Conservation (phyloP, 2,797 vertebrate genomes). For the Sebastes taczanowskii region DNA sequence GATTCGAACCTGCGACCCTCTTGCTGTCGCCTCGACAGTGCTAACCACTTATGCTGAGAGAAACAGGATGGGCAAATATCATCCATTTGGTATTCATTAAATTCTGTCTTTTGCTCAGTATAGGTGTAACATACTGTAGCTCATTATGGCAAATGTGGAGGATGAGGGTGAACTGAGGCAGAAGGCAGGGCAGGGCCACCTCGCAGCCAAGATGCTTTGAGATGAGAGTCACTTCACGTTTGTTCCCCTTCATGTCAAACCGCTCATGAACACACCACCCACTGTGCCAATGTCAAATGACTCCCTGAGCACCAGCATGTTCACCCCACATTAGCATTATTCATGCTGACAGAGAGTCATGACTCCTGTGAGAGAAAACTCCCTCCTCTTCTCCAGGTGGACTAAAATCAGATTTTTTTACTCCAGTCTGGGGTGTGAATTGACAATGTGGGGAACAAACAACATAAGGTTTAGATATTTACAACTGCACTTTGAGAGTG, state of each 20-base stretch:
- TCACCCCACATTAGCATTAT: conserved; percentile 47
- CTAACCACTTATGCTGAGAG: no score
- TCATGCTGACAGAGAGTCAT: conserved; percentile 50
- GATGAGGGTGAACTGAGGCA: background rate
- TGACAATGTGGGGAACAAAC: background rate
- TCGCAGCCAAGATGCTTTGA: conserved; percentile 22
- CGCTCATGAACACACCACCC: conserved; percentile 47
- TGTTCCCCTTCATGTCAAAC: conserved; percentile 45
- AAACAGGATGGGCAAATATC: background rate
- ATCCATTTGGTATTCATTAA: background rate
- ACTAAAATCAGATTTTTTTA: background rate
- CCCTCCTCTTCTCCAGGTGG: conserved; percentile 25
- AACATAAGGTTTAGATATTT: background rate
- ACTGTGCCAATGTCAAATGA: conserved; percentile 55
- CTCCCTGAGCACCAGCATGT: conserved; percentile 41
- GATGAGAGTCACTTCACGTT: conserved; percentile 46
- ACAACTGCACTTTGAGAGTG: background rate
- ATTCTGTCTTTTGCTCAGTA: background rate
- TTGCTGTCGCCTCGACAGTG: no score
- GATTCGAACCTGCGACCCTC: no score
- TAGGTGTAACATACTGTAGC: background rate
- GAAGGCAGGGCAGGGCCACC: background rate
- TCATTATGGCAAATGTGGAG: conserved; percentile 19
- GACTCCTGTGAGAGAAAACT: conserved; percentile 21
- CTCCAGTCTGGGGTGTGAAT: background rate